phyloP scores from a whole-genome alignment of 2,113 vertebrate species.

The Labeo rohita region DNA sequence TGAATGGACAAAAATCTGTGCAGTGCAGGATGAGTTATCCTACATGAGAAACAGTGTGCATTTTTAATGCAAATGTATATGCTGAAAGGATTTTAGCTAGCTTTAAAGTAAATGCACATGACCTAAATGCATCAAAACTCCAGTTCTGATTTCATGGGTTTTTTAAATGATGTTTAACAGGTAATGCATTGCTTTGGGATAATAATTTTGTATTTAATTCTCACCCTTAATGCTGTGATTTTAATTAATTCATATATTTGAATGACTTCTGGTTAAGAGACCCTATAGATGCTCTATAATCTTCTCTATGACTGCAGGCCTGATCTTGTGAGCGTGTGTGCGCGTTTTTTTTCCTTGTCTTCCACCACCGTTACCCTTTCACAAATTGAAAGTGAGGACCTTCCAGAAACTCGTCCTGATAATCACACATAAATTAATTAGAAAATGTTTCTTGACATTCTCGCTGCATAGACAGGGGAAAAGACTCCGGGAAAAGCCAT shows the following conservation, averaged over 20 bases:
- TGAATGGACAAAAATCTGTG: background rate
- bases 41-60: background rate
- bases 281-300: conserved; percentile 31
- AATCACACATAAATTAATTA: conserved; percentile 85
- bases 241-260: conserved; percentile 2
- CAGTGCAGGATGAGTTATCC: background rate
- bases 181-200: conserved; percentile 4
- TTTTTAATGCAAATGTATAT: background rate
- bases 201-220: conserved; percentile 6
- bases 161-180: conserved; percentile 1
- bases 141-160: background rate
- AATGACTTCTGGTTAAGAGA: conserved; percentile 11
- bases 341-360: conserved; percentile 49
- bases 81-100: background rate
- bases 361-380: conserved; percentile 68
- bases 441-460: conserved; percentile 85
- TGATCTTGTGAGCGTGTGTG: conserved; percentile 23
- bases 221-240: background rate
- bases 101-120: background rate
- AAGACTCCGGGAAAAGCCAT: conserved; percentile 80
- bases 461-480: conserved; percentile 70
- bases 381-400: conserved; percentile 82
- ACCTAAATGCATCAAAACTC: background rate
- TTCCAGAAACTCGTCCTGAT: conserved; percentile 81
- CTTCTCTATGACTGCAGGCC: conserved; percentile 32